Evolutionary conservation across 2,797 vertebrate species (phyloP), one percentile per base, ranked within the genome.

Genomic region (Sebastes steindachneri): DNA sequence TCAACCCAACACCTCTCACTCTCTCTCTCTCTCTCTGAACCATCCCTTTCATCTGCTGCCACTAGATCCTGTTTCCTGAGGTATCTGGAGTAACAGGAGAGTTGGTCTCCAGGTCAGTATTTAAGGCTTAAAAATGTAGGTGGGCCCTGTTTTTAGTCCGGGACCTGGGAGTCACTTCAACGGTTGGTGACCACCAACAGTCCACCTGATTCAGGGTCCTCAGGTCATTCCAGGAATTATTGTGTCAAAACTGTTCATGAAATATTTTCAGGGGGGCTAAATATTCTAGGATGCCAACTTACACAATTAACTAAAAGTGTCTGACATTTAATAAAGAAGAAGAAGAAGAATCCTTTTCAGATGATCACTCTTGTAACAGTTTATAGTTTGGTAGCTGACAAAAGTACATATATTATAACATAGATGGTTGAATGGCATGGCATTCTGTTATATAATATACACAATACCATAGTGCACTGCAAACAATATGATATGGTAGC

Each of bases 11-110:
- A 29, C 58, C 54, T 57, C 59, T 41, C 37, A 3, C 37, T 31
- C 33, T 63, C 63, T 31, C 54, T 21, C 53, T n/a, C 29, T 65
- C 29, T 65, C 28, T 53, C 58, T 73, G 45, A 37, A 53, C 45
- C 19, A 2, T 15, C 45, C 26, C n/a, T 62, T 62, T 75, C 58
- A 80, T 73, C 45, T 45, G 17, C 63, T 65, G 68, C 58, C 72
- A 69, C 69, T 41, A 79, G 57, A 83, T 86, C 79, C 71, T 68
- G 73, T 87, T 84, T 83, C 83, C 73, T 63, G 68, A 79, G 37
- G 74, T 55, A 85, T 90, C 69, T 80, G 64, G 69, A 79, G 45
- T 71, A 72, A 67, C 53, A 41, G 54, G 14, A 85, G 68, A 76
- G 48, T 41, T 26, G 62, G 78, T 80, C 60, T 79, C 51, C 68